phyloP scores from a whole-genome alignment of 2,113 vertebrate species.

The Toxotes jaculatrix region DNA sequence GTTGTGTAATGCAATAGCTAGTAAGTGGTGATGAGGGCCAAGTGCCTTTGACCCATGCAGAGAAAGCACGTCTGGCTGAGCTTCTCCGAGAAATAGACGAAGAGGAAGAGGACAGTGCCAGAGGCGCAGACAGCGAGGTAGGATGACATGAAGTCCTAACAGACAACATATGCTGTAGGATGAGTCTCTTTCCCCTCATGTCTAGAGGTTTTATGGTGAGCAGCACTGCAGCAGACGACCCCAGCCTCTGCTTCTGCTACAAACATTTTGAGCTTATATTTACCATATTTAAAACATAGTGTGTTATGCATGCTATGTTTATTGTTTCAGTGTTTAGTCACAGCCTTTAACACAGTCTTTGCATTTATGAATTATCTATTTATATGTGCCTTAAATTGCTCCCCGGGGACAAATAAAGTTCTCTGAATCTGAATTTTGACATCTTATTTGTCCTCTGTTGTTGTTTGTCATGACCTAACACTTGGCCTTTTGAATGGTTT shows the following conservation, averaged over 20 bases:
- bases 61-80: conserved; percentile 88
- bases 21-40: conserved; percentile 84
- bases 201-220: conserved; percentile 21
- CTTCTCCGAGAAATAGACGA: conserved; percentile 87
- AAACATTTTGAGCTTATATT: background rate
- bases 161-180: conserved; percentile 60
- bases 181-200: conserved; percentile 32
- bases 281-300: background rate
- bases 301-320: background rate
- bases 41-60: conserved; percentile 85
- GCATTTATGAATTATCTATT: background rate
- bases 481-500: conserved; percentile 13
- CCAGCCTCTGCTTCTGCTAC: conserved; percentile 12
- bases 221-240: conserved; percentile 1
- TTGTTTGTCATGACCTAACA: background rate
- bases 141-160: conserved; percentile 64
- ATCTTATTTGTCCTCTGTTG: too few species aligned
- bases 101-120: conserved; percentile 81
- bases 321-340: conserved; percentile 8
- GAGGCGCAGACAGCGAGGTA: conserved; percentile 68
- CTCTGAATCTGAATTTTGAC: too few species aligned
- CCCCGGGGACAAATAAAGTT: too few species aligned
- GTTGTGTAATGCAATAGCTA: conserved; percentile 83
- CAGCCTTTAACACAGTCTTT: background rate
- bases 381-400: too few species aligned